These are phyloP conservation scores for Pseudococcus jackbeardsleyi DNA, from an alignment of 2,888 invertebrate genomes.

Conservation along the genomic window DNA sequence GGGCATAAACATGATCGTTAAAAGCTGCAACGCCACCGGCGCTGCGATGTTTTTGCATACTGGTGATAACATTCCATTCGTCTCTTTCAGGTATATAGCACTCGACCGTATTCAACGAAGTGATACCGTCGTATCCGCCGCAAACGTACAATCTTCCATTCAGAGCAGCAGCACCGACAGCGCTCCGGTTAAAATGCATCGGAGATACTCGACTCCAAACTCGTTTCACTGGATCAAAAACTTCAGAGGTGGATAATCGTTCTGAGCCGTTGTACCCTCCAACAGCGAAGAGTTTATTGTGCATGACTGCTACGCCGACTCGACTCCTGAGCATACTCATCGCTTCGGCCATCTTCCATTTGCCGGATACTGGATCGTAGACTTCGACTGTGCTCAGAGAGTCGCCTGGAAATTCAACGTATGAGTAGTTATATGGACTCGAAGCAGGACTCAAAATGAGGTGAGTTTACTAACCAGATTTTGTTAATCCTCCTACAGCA, in stretches of 20 bases:
- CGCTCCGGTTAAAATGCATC: slow-evolving; percentile 86
- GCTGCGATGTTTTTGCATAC: slow-evolving; percentile 80
- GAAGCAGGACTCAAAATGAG: background rate
- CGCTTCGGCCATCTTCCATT: slow-evolving; percentile 83
- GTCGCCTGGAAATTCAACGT: slow-evolving; percentile 73
- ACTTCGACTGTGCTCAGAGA: slow-evolving; percentile 88
- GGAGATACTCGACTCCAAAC: slow-evolving; percentile 83
- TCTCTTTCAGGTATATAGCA: slow-evolving; percentile 82
- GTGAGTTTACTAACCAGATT: slow-evolving; percentile 74
- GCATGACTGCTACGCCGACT: slow-evolving; percentile 87
- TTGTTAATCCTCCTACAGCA: slow-evolving; percentile 88
- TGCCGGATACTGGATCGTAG: slow-evolving; percentile 79
- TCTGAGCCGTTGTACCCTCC: slow-evolving; percentile 89
- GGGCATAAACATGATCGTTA: slow-evolving; percentile 82
- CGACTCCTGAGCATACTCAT: slow-evolving; percentile 88
- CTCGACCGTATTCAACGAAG: slow-evolving; percentile 86
- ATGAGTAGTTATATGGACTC: background rate
- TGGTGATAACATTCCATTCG: slow-evolving; percentile 80
- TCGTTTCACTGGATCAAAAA: slow-evolving; percentile 81
- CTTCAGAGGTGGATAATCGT: slow-evolving; percentile 85
- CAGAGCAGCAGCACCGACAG: slow-evolving; percentile 84
- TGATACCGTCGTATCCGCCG: slow-evolving; percentile 87
- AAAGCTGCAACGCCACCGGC: slow-evolving; percentile 81
- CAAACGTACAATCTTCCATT: slow-evolving; percentile 86
- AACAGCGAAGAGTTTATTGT: slow-evolving; percentile 83